These are phyloP conservation scores for Leucoma salicis DNA, from an alignment of 2,888 invertebrate genomes.

Conservation along the genomic window DNA sequence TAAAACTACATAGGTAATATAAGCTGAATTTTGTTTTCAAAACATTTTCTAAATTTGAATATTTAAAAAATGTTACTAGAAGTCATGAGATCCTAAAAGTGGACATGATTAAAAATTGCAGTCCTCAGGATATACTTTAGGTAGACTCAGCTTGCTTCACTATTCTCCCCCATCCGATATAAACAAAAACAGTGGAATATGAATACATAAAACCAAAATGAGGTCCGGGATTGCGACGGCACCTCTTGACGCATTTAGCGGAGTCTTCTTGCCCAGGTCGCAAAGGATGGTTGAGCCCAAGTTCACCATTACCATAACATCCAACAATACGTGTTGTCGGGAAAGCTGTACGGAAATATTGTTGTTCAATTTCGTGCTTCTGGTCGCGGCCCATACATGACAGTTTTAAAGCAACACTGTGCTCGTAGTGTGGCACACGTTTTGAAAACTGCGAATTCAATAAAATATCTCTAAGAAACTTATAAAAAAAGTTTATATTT, in stretches of 20 bases:
- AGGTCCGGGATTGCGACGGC: conserved; percentile 38
- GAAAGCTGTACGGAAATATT: conserved; percentile 60
- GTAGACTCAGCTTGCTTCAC: conserved; percentile 29
- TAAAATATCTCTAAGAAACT: no score
- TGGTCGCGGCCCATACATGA: conserved; percentile 70
- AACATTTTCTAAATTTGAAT: no score
- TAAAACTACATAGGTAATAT: no score
- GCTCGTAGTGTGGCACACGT: conserved; percentile 61
- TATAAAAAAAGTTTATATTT: no score
- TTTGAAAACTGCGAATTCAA: conserved; percentile 57
- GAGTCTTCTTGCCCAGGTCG: conserved; percentile 25
- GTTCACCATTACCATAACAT: conserved; percentile 73
- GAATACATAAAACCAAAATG: conserved; percentile 62
- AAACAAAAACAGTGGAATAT: conserved; percentile 71
- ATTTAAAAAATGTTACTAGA: no score
- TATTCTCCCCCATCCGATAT: conserved; percentile 73
- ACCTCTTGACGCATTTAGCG: conserved; percentile 34
- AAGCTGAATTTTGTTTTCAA: no score
- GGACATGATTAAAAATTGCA: no score
- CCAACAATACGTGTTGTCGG: conserved; percentile 64
- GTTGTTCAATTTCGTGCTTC: conserved; percentile 63
- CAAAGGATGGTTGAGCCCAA: conserved; percentile 61
- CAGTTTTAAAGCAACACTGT: conserved; percentile 65
- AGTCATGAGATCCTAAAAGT: no score
- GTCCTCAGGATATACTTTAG: no score